phyloP scores from a whole-genome alignment of 2,888 invertebrate species.

The Sphinx pinastri region DNA sequence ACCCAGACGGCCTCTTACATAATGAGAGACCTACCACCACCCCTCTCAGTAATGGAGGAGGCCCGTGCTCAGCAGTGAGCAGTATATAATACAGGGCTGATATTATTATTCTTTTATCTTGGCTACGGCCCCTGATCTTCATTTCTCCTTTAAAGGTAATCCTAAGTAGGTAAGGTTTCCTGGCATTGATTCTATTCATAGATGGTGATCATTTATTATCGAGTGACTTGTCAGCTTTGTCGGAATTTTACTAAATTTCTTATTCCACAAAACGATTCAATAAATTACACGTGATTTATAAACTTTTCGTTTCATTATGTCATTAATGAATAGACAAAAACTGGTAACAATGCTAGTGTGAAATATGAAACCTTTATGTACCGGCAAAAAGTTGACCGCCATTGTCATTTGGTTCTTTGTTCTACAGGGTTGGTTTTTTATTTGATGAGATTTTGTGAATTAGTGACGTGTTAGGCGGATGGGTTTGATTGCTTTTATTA shows the following conservation, averaged over 20 bases:
- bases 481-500: background rate
- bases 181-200: too few species aligned
- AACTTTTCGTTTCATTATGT: slow-evolving; percentile 10
- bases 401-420: slow-evolving; percentile 18
- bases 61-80: too few species aligned
- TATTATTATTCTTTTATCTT: too few species aligned
- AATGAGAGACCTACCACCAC: too few species aligned
- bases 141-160: too few species aligned
- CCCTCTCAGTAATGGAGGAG: too few species aligned
- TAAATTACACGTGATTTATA: background rate
- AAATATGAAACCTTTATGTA: slow-evolving; percentile 25
- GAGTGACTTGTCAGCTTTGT: background rate
- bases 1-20: too few species aligned
- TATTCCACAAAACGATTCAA: background rate
- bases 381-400: slow-evolving; percentile 7
- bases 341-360: slow-evolving; percentile 12
- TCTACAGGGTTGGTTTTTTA: background rate
- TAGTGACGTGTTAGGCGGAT: background rate
- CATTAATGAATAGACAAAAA: slow-evolving; percentile 26
- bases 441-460: slow-evolving; percentile 3
- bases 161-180: too few species aligned
- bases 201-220: too few species aligned
- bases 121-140: too few species aligned
- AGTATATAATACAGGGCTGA: too few species aligned
- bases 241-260: background rate